These are phyloP conservation scores for Pseudococcus viburni DNA, from an alignment of 2,888 invertebrate species.

Conservation along the genomic window DNA sequence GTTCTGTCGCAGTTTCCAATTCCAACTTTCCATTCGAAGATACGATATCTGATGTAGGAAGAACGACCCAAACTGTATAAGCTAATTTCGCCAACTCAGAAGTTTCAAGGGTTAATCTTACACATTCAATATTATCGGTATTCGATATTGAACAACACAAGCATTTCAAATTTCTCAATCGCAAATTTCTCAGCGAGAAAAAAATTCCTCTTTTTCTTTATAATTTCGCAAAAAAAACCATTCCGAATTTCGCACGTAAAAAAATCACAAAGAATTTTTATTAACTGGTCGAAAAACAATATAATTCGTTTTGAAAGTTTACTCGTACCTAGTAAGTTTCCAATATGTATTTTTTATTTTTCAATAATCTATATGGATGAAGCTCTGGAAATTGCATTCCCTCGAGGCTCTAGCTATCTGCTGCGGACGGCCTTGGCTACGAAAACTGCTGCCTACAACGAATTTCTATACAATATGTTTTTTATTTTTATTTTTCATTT, in stretches of 20 bases:
- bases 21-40: background rate
- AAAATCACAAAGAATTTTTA: too few species aligned
- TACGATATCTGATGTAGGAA: constrained; percentile 2
- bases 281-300: too few species aligned
- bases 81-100: background rate
- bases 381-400: background rate
- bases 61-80: background rate
- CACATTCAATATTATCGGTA: background rate
- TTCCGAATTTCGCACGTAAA: too few species aligned
- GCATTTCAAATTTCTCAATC: background rate
- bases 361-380: background rate
- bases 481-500: background rate
- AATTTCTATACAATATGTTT: background rate
- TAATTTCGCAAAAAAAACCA: too few species aligned
- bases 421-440: background rate
- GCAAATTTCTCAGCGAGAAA: too few species aligned
- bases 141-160: background rate
- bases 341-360: background rate
- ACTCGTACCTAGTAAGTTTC: too few species aligned
- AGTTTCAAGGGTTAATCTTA: background rate
- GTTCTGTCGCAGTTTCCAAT: background rate
- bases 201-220: too few species aligned
- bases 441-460: background rate
- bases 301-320: too few species aligned
- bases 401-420: background rate